Percentiles rank a stretch among this genome's conserved stretches.
Evolutionary conservation across 2,888 invertebrate species (phyloP).

Genomic region (Caenorhabditis macrosperma): DNA sequence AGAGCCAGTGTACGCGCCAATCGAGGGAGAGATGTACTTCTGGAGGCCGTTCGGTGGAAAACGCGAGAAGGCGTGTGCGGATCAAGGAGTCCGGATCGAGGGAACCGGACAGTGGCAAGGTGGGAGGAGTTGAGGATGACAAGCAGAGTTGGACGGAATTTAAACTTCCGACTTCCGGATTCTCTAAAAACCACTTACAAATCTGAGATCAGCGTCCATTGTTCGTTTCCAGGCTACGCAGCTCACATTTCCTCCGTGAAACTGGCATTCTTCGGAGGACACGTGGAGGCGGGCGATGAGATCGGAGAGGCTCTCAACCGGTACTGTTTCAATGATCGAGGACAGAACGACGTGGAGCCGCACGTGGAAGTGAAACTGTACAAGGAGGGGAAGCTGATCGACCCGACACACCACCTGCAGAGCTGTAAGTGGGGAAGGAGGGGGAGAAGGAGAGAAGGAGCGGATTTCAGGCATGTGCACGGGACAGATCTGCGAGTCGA

Average conservation of each 20-base stretch:
- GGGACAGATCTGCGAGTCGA: conserved; percentile 80
- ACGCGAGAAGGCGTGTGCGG: conserved; percentile 73
- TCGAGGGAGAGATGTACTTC: conserved; percentile 76
- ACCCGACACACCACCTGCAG: conserved; percentile 78
- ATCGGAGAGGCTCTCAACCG: conserved; percentile 68
- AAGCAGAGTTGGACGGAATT: too few relatives aligned
- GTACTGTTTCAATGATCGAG: conserved; percentile 54
- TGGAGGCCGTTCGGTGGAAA: conserved; percentile 69
- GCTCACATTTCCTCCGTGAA: conserved; percentile 77
- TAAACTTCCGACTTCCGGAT: too few relatives aligned
- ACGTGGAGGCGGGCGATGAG: conserved; percentile 71
- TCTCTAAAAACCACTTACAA: too few relatives aligned
- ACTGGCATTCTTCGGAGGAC: conserved; percentile 74
- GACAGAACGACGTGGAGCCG: conserved; percentile 59
- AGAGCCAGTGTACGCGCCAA: conserved; percentile 70
- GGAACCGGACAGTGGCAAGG: conserved; percentile 80
- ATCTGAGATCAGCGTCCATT: too few relatives aligned
- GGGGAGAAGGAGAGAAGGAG: too few relatives aligned
- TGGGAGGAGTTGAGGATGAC: background rate
- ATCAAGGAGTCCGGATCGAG: conserved; percentile 78
- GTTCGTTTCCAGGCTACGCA: conserved; percentile 69
- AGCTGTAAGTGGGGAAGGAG: conserved; percentile 70
- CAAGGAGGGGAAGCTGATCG: conserved; percentile 74
- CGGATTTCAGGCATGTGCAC: conserved; percentile 78
- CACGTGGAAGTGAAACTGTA: conserved; percentile 64